Evolutionary conservation across 2,888 invertebrate genomes (phyloP).

Genomic region (Aporophyla lueneburgensis): DNA sequence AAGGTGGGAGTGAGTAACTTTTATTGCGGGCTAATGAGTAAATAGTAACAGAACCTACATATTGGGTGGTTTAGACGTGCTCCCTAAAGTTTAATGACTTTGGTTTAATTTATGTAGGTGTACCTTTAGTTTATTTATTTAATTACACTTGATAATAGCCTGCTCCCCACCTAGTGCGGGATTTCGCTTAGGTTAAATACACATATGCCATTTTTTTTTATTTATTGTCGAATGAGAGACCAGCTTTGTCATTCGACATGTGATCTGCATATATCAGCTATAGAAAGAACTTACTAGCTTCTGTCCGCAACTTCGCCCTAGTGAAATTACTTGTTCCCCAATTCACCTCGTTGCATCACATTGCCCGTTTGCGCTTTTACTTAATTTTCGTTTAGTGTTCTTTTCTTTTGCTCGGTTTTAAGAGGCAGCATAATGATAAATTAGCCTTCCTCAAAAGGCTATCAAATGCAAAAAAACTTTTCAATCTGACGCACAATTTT

Average conservation of each 20-base stretch:
- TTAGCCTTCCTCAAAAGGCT: too few species aligned
- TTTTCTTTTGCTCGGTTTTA: too few species aligned
- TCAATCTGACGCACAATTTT: too few species aligned
- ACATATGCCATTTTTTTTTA: not conserved
- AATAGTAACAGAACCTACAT: conserved; percentile 64
- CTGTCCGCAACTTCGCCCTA: too few species aligned
- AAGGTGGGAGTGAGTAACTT: conserved; percentile 76
- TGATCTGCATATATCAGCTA: not conserved
- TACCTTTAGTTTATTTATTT: conserved; percentile 62
- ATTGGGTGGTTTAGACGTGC: conserved; percentile 43
- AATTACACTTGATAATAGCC: conserved; percentile 44
- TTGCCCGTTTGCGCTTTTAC: too few species aligned
- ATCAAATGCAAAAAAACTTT: too few species aligned
- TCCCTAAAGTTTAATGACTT: conserved; percentile 63
- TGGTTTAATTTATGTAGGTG: conserved; percentile 53
- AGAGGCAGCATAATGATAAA: too few species aligned
- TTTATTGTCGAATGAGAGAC: not conserved
- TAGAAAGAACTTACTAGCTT: not conserved
- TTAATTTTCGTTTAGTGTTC: too few species aligned
- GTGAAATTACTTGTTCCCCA: too few species aligned
- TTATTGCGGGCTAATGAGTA: conserved; percentile 73
- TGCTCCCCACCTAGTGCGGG: not conserved
- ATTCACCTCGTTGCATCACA: too few species aligned
- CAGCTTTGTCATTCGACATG: not conserved
- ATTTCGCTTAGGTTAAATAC: not conserved